Conservation (phyloP, 2,113 vertebrate species). For the Tichodroma muraria region DNA sequence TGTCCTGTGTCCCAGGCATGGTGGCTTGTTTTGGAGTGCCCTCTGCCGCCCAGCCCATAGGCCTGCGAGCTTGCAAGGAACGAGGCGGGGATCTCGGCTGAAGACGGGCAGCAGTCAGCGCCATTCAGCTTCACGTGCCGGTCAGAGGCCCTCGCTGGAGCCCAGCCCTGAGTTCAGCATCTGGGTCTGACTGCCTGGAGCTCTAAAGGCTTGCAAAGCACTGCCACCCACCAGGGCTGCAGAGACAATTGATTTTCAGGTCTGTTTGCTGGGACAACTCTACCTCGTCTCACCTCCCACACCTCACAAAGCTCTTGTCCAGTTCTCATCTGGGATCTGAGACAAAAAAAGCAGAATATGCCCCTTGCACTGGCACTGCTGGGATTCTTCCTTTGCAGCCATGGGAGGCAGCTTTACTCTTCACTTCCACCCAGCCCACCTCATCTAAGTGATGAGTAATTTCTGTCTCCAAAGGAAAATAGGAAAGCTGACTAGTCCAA, state of each 20-base stretch:
- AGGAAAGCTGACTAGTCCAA: background rate
- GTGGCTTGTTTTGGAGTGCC: background rate
- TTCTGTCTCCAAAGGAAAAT: background rate
- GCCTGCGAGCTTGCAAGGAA: background rate
- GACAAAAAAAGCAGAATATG: background rate
- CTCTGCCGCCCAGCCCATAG: background rate
- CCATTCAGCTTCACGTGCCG: accelerated
- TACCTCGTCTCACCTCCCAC: background rate
- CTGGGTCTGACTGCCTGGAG: background rate
- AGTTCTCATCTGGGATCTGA: background rate
- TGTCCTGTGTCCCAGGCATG: background rate
- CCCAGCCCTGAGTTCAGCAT: background rate
- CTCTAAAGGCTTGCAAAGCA: background rate
- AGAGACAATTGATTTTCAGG: background rate
- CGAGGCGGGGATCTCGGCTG: accelerated
- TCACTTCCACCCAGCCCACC: background rate
- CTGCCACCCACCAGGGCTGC: background rate
- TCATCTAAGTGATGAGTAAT: background rate
- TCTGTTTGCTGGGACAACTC: background rate
- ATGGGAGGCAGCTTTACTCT: background rate
- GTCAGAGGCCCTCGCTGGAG: background rate
- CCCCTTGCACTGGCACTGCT: background rate
- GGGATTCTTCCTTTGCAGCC: background rate
- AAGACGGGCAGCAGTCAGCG: background rate
- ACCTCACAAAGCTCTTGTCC: background rate